Evolutionary conservation across 2,888 invertebrate species (phyloP).

Genomic region (Carcina quercana): DNA sequence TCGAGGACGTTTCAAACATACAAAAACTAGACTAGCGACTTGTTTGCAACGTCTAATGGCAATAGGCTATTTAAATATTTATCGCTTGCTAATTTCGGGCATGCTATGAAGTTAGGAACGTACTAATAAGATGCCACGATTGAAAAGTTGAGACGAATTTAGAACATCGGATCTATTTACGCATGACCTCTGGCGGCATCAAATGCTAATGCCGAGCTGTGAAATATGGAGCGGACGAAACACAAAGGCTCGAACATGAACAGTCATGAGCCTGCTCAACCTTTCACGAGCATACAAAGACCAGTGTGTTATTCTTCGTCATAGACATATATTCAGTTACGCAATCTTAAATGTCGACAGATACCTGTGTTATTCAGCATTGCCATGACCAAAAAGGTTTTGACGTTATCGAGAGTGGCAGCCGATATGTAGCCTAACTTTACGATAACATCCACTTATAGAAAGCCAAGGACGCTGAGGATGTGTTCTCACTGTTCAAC

Average conservation of each 20-base stretch:
- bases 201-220: conserved; percentile 26
- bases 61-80: conserved; percentile 26
- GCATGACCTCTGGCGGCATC: conserved; percentile 23
- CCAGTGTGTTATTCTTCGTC: too few species aligned
- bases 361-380: too few species aligned
- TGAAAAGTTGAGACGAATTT: conserved; percentile 17
- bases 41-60: conserved; percentile 26
- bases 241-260: conserved; percentile 22
- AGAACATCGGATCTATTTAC: conserved; percentile 24
- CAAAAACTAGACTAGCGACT: conserved; percentile 54
- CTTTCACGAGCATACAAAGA: conserved; percentile 9
- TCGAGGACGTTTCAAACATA: conserved; percentile 50
- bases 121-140: conserved; percentile 1
- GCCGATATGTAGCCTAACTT: conserved; percentile 7
- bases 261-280: conserved; percentile 19
- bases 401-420: conserved; percentile 6
- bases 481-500: too few species aligned
- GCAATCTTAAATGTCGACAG: too few species aligned
- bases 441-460: conserved; percentile 10
- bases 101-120: conserved; percentile 20
- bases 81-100: conserved; percentile 26
- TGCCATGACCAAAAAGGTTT: conserved; percentile 15
- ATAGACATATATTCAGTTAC: too few species aligned
- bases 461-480: conserved; percentile 3
- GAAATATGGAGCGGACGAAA: conserved; percentile 27